Percentiles rank a stretch among this genome's conserved stretches.
Evolutionary conservation across 1,140 invertebrate species (phyloP).

Genomic region (Anadara kagoshimensis): DNA sequence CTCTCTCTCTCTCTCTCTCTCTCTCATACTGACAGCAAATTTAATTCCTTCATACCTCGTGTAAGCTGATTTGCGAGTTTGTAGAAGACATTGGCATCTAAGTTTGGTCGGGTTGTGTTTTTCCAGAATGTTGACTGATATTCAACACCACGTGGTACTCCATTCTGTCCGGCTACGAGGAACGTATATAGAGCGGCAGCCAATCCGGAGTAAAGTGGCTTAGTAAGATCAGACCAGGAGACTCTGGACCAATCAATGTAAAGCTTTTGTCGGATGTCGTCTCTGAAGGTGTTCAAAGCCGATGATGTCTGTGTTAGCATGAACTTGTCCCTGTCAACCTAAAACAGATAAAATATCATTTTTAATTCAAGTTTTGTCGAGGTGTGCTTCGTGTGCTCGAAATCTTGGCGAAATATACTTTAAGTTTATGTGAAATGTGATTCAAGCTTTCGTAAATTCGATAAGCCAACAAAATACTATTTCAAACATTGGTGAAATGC

Average conservation of each 20-base stretch:
- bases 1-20: conserved; percentile 1
- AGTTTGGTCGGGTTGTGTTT: conserved; percentile 23
- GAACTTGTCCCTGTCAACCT: conserved; percentile 35
- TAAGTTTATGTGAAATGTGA: no score
- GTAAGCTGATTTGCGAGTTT: conserved; percentile 31
- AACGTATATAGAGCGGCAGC: conserved; percentile 51
- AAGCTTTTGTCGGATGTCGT: conserved; percentile 35
- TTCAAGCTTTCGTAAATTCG: no score
- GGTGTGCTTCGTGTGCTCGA: no score
- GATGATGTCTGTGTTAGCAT: conserved; percentile 3
- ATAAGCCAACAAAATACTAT: no score
- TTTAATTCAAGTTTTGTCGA: no score
- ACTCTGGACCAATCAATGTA: conserved; percentile 63
- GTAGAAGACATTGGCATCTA: conserved; percentile 31
- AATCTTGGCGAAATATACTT: no score
- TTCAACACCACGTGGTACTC: conserved; percentile 30
- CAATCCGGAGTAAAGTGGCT: conserved; percentile 61
- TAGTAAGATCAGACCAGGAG: conserved; percentile 56
- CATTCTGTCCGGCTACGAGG: conserved; percentile 23
- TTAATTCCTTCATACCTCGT: conserved; percentile 22
- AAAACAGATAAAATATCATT: conserved; percentile 4
- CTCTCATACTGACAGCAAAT: conserved; percentile 1
- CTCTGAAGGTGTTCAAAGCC: conserved; percentile 4
- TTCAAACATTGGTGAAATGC: no score
- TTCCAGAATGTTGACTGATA: conserved; percentile 41